Percentiles rank a stretch among this genome's conserved stretches.
Conservation (phyloP, 1,140 invertebrate genomes). For the Drosophila varians region DNA sequence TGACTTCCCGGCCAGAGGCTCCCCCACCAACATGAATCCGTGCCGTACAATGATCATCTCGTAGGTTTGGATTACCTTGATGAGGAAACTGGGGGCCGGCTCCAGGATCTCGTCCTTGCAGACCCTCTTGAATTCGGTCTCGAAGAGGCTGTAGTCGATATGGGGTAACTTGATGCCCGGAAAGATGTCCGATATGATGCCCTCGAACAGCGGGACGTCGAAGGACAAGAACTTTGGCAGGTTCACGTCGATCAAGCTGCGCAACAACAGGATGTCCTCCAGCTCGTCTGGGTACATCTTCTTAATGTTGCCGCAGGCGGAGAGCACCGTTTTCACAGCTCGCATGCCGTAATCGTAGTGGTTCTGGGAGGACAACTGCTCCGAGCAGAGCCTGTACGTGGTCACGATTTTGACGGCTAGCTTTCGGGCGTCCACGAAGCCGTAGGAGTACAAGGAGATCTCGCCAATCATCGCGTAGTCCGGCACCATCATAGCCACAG, state of each 20-base stretch:
- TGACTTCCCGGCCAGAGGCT: slow-evolving; percentile 90
- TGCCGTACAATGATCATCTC: slow-evolving; percentile 94
- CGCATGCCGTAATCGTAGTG: slow-evolving; percentile 97
- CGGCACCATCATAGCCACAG: slow-evolving; percentile 98
- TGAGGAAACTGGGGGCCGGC: slow-evolving; percentile 87
- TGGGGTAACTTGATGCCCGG: slow-evolving; percentile 90
- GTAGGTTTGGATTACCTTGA: slow-evolving; percentile 89
- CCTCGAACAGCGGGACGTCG: slow-evolving; percentile 95
- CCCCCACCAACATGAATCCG: slow-evolving; percentile 94
- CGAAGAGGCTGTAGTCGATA: slow-evolving; percentile 89
- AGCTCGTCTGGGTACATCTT: slow-evolving; percentile 92
- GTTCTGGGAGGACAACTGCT: slow-evolving; percentile 93
- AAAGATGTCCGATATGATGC: slow-evolving; percentile 96
- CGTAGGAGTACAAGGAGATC: slow-evolving; percentile 95
- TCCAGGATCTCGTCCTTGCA: slow-evolving; percentile 89
- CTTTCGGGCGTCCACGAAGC: slow-evolving; percentile 91
- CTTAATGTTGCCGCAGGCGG: slow-evolving; percentile 94
- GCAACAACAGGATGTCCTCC: slow-evolving; percentile 90
- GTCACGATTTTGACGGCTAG: slow-evolving; percentile 95
- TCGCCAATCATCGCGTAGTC: slow-evolving; percentile 96
- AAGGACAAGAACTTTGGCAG: slow-evolving; percentile 95
- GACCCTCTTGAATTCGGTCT: slow-evolving; percentile 85
- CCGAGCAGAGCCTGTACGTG: slow-evolving; percentile 94
- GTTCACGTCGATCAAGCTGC: slow-evolving; percentile 96
- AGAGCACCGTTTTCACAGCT: slow-evolving; percentile 92